These are phyloP conservation scores for Cebidichthys violaceus DNA, from an alignment of 2,113 vertebrate species.

Conservation along the genomic window DNA sequence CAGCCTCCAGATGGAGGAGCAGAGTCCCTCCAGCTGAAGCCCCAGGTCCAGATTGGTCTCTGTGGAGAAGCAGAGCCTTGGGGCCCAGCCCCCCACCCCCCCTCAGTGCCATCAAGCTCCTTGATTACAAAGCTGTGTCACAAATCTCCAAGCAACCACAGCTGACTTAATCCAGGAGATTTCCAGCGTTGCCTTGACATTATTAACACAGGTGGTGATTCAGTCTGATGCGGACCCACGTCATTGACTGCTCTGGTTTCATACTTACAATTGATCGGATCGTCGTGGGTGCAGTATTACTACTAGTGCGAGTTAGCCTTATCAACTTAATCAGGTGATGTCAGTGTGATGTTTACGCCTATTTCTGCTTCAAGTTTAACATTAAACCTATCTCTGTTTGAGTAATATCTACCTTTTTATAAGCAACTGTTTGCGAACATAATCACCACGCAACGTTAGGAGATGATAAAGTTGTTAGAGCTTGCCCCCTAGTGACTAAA, in stretches of 20 bases:
- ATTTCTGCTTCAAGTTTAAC: not conserved
- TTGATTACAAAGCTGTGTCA: not conserved
- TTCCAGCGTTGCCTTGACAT: not conserved
- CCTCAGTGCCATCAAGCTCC: not conserved
- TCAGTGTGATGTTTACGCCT: not conserved
- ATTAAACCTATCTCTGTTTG: not conserved
- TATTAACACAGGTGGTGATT: constrained; percentile 11
- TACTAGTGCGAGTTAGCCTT: not conserved
- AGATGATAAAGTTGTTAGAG: no score
- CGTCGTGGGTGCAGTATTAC: not conserved
- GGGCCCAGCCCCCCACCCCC: not conserved
- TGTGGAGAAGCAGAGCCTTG: constrained; percentile 11
- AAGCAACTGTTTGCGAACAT: not conserved
- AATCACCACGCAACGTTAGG: no score
- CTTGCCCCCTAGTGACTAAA: no score
- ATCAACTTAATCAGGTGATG: not conserved
- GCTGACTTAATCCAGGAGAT: not conserved
- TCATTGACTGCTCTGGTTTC: not conserved
- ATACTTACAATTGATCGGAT: not conserved
- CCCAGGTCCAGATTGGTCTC: constrained; percentile 53
- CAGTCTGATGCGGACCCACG: not conserved
- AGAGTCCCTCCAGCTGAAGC: constrained; percentile 18
- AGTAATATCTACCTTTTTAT: not conserved
- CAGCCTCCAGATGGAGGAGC: constrained; percentile 41
- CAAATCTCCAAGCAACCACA: not conserved